A percentile compares a stretch with the other conserved stretches of the same genome.
phyloP scores from a whole-genome alignment of 2,113 vertebrate species.

The Brachypteracias leptosomus region DNA sequence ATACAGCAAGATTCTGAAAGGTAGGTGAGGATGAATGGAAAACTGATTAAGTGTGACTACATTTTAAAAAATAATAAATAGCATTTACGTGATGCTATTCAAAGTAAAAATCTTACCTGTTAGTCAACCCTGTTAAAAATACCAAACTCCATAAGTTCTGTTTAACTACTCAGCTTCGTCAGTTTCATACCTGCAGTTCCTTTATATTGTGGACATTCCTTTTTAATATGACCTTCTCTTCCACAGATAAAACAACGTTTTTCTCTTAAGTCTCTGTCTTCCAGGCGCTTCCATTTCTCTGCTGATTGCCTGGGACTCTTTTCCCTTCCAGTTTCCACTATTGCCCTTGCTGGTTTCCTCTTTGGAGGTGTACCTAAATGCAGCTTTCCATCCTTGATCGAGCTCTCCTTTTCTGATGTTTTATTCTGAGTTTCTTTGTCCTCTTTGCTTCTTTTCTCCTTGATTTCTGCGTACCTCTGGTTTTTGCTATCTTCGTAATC shows the following conservation, averaged over 20 bases:
- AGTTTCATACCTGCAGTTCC: slow-evolving; percentile 78
- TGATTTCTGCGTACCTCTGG: slow-evolving; percentile 73
- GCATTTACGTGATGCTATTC: neutral
- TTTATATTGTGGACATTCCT: slow-evolving; percentile 87
- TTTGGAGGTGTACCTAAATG: slow-evolving; percentile 37
- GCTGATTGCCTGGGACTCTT: slow-evolving; percentile 65
- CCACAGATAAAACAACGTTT: slow-evolving; percentile 91
- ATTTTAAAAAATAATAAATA: neutral
- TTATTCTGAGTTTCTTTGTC: slow-evolving; percentile 71
- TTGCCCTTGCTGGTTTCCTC: slow-evolving; percentile 29
- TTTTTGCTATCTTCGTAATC: slow-evolving; percentile 75
- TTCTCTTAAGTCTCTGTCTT: slow-evolving; percentile 80
- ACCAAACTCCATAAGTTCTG: neutral
- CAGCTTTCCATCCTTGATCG: slow-evolving; percentile 59
- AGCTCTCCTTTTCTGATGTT: slow-evolving; percentile 62
- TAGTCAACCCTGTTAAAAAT: neutral
- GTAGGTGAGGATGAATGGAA: neutral
- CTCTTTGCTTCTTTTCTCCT: slow-evolving; percentile 74
- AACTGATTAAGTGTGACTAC: neutral
- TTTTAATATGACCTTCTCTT: slow-evolving; percentile 88
- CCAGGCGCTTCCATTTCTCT: slow-evolving; percentile 83
- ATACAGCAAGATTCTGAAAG: neutral
- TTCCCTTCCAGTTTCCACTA: slow-evolving; percentile 72
- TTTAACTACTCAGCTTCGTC: neutral
- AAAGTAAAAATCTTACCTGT: neutral